Conservation (phyloP, 2,888 invertebrate species). For the Sphecodes monilicornis region DNA sequence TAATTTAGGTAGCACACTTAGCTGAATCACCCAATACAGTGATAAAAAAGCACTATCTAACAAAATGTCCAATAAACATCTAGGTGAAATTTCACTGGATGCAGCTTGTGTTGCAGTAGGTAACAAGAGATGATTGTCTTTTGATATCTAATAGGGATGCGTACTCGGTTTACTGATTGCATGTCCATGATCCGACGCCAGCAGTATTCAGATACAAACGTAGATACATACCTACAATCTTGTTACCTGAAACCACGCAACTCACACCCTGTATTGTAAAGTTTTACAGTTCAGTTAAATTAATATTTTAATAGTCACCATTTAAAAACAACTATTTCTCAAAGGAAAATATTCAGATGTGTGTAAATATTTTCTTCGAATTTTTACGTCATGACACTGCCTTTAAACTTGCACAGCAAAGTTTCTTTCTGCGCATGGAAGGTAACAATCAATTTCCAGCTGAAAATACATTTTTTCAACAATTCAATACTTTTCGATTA, state of each 20-base stretch:
- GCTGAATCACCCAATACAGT: neutral
- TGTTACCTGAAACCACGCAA: neutral
- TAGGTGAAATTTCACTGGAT: neutral
- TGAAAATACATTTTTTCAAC: neutral
- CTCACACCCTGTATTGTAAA: neutral
- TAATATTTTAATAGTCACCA: neutral
- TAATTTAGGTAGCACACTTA: neutral
- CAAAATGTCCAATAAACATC: neutral
- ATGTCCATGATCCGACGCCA: neutral
- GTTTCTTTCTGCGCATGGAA: neutral
- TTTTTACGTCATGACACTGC: neutral
- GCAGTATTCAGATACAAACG: neutral
- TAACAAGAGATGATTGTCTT: slow-evolving; percentile 7
- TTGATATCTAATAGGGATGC: neutral
- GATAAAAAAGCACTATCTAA: neutral
- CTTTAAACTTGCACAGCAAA: neutral
- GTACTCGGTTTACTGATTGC: neutral
- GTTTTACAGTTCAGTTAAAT: neutral
- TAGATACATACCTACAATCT: neutral
- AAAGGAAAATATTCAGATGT: no score
- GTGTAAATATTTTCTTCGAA: neutral
- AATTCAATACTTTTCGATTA: neutral
- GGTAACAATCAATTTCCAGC: neutral
- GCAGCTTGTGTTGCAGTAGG: neutral
- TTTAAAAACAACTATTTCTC: neutral